Base-by-base conservation (phyloP, 2,888 invertebrate genomes). In the Malachius bipustulatus region DNA sequence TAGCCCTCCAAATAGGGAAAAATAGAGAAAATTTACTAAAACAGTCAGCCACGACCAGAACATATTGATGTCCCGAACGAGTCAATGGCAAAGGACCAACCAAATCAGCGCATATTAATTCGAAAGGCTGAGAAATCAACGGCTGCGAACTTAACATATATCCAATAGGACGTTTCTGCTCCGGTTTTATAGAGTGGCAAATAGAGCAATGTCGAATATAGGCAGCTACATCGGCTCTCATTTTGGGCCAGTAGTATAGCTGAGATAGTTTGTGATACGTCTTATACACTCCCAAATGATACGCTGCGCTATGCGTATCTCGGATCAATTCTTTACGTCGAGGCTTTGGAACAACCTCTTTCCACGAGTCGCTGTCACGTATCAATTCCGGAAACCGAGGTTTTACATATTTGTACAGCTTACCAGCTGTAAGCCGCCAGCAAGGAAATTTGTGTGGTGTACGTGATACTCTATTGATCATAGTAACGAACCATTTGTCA, bases 151-250 rank as follows among this genome's bases (percentile, higher is more conserved):
- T 14, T n/a, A 24, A 15, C 29, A 34, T 16, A 2, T 33, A 15
- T 10, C 41, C 39, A 3, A 38, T 32, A 3, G 35, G 11, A 4
- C 26, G 13, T 26, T 33, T 27, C 30, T 36, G 36, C 6, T 35
- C 38, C 6, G 39, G 32, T 38, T 39, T 39, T 6, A 35, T 32
- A 26, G 34, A 13, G 2, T 35, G 37, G 4, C 26, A 3, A 3
- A 14, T 27, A 3, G 14, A 28, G 12, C 34, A 34, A 14, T 26
- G 16, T 30, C 27, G 26, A 11, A 32, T 10, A 32, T 32, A 32
- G 12, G 16, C 27, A 34, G 26, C n/a, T n/a, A n/a, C n/a, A n/a
- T n/a, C n/a, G n/a, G n/a, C n/a, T n/a, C n/a, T n/a, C n/a, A n/a
- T n/a, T n/a, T n/a, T n/a, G n/a, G n/a, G n/a, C n/a, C n/a, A n/a